These are phyloP conservation scores for Ptychadena robeensis DNA, from an alignment of 2,797 vertebrate genomes.

Conservation along the genomic window DNA sequence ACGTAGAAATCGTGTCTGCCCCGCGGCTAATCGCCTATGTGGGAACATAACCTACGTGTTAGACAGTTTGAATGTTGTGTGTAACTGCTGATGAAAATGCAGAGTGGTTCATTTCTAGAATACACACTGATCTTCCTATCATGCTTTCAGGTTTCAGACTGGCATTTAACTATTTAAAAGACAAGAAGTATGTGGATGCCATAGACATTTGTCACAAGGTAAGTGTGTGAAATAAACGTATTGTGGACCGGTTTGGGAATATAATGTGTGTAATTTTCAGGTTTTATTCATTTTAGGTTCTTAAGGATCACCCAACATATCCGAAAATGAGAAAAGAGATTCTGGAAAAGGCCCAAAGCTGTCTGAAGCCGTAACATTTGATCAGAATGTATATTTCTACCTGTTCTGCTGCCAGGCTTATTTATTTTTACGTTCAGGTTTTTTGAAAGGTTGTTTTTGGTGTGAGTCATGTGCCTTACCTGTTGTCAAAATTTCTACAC, in stretches of 20 bases:
- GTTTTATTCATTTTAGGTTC: slow-evolving; percentile 68
- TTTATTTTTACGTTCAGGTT: neutral
- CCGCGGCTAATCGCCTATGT: no score
- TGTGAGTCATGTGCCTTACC: no score
- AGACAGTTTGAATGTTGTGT: neutral
- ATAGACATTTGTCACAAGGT: slow-evolving; percentile 76
- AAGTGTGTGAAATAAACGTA: slow-evolving; percentile 48
- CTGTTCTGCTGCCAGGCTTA: neutral
- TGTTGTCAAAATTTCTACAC: no score
- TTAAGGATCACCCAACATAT: slow-evolving; percentile 73
- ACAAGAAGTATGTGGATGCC: slow-evolving; percentile 74
- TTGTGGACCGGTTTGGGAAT: neutral
- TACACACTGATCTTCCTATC: neutral
- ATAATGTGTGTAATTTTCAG: neutral
- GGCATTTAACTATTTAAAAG: slow-evolving; percentile 80
- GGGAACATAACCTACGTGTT: no score
- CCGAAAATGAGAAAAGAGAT: slow-evolving; percentile 76
- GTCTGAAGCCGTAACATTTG: slow-evolving; percentile 67
- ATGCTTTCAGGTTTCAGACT: slow-evolving; percentile 74
- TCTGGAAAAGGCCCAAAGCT: slow-evolving; percentile 72
- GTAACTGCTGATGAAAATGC: neutral
- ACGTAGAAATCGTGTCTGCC: no score
- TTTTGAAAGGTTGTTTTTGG: no score
- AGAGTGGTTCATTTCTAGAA: neutral
- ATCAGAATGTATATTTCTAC: neutral